Base-by-base conservation (phyloP, 2,113 vertebrate species). In the Herpailurus yagouaroundi region DNA sequence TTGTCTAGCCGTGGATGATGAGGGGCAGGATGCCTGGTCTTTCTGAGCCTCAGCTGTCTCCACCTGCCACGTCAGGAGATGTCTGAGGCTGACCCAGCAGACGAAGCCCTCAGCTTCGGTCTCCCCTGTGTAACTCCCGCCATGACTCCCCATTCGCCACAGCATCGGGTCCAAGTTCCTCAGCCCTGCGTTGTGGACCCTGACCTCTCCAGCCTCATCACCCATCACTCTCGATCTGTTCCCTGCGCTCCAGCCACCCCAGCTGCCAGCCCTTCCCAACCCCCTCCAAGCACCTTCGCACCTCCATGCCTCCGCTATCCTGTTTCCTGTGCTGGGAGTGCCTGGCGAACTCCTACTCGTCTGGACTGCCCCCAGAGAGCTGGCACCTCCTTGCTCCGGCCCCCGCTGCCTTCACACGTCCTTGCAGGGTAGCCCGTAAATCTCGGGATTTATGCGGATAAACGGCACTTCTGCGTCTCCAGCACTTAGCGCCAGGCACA, bases 81-180 rank as follows among this genome's bases (percentile, higher is more conserved):
- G 38, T 36, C 82, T 52, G 81, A 18, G 66, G 25, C 80, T 38
- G 29, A 41, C 31, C 38, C 8, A 11, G 69, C 52, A 33, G 27
- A 76, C 12, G 16, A 48, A 25, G n/a, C 0, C 0, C 36, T 55
- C n/a, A 7, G 8, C n/a, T 38, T 19, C 2, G 7, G 38, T 2
- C 33, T 45, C 81, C 23, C 73, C 16, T 9, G 1, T 38, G 69
- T 52, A 25, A n/a, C 60, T 15, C 73, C 82, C 11, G 5, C 14
- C 36, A 3, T 1, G 33, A 14, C 79, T n/a, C 25, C 36, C 57
- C 57, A 55, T 10, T 64, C 19, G 11, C 41, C 60, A 64, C 4
- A 25, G 45, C 69, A 38, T 31, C 13, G 9, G 33, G 23, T 31
- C 21, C 50, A 16, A 25, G 52, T 48, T 29, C 33, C 82, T 4